A percentile compares a stretch with the other conserved stretches of the same genome.
Conservation (phyloP, 2,888 invertebrate species). For the Synergus gifuensis region DNA sequence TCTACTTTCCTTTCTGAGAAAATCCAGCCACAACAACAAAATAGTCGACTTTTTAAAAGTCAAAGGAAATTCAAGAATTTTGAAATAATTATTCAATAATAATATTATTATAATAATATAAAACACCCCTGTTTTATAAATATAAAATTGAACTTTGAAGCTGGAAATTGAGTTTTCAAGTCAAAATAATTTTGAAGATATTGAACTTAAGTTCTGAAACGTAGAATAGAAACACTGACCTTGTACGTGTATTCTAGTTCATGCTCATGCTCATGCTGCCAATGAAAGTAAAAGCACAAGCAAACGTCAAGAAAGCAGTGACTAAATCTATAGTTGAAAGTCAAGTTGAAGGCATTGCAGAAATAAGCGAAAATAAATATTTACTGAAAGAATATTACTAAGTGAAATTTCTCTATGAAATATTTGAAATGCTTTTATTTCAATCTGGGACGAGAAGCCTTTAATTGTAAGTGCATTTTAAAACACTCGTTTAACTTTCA, state of each 20-base stretch:
- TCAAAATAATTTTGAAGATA: neutral
- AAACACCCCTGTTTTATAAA: no score
- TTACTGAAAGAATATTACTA: neutral
- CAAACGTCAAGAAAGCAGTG: constrained; percentile 32
- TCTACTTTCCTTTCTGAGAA: neutral
- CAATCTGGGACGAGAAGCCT: neutral
- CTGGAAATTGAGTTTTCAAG: no score
- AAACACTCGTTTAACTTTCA: neutral
- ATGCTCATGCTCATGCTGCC: neutral
- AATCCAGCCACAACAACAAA: neutral
- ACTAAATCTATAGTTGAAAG: neutral
- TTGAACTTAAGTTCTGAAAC: neutral
- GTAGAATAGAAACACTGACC: neutral
- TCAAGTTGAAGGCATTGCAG: neutral
- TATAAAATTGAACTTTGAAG: no score
- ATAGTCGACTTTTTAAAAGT: neutral
- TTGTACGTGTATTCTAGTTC: neutral
- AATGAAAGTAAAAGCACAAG: constrained; percentile 44
- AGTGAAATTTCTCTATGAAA: neutral
- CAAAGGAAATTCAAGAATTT: neutral
- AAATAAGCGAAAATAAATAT: neutral
- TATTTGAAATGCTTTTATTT: neutral
- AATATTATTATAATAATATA: no score
- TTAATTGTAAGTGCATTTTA: neutral
- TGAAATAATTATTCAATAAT: neutral